Evolutionary conservation across 2,113 vertebrate species (phyloP).

Genomic region (Oncorhynchus keta): DNA sequence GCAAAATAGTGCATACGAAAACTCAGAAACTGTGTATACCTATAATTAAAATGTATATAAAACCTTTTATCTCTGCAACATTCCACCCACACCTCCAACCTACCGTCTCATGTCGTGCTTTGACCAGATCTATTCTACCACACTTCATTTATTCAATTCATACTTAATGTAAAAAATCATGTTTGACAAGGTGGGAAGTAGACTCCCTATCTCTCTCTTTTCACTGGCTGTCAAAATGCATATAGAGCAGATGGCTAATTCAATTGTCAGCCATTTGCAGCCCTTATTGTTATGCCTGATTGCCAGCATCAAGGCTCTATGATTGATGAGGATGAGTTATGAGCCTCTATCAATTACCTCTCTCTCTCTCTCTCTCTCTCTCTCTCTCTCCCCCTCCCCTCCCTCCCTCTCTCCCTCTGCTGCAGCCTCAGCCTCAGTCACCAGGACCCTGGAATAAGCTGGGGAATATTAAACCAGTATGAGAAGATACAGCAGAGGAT

Average conservation of each 20-base stretch:
- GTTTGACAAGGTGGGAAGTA: background rate
- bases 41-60: no score
- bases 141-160: background rate
- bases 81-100: no score
- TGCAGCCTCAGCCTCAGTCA: background rate
- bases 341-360: slow-evolving; percentile 19
- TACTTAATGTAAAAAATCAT: background rate
- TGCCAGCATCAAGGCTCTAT: background rate
- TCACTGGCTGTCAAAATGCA: background rate
- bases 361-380: background rate
- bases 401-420: background rate
- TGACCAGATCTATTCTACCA: background rate
- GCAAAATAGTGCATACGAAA: no score
- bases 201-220: background rate
- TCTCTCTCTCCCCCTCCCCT: background rate
- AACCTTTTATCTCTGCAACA: no score
- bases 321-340: slow-evolving; percentile 29
- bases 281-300: background rate
- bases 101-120: background rate
- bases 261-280: slow-evolving; percentile 14
- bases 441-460: background rate
- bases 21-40: no score
- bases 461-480: slow-evolving; percentile 6
- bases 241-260: slow-evolving; percentile 25
- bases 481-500: background rate